Evolutionary conservation across 2,888 invertebrate species (phyloP).

Genomic region (Dichetophora obliterata): DNA sequence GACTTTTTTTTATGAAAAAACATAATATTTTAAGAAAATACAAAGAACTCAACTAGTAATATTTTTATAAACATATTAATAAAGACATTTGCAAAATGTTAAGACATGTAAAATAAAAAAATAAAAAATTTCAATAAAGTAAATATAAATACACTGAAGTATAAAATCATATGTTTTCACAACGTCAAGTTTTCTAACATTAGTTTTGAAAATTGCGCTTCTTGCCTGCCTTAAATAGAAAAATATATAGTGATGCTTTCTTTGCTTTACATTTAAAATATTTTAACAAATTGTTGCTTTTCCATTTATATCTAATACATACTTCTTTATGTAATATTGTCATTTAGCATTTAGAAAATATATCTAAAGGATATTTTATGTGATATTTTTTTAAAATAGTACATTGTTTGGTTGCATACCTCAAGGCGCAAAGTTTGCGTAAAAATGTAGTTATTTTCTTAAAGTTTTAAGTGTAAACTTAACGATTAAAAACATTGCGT

Average conservation of each 20-base stretch:
- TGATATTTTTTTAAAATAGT: neutral
- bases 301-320: neutral
- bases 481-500: constrained; percentile 15
- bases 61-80: constrained; percentile 13
- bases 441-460: neutral
- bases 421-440: neutral
- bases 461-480: neutral
- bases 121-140: constrained; percentile 44
- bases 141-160: constrained; percentile 45
- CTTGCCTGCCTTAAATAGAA: constrained; percentile 46
- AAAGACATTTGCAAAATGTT: constrained; percentile 27
- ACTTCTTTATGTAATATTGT: constrained; percentile 55
- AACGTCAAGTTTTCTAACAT: constrained; percentile 15
- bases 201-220: constrained; percentile 33
- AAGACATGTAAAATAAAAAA: constrained; percentile 39
- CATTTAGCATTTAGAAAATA: constrained; percentile 62
- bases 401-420: constrained; percentile 29
- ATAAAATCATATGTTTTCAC: constrained; percentile 48
- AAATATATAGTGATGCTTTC: constrained; percentile 42
- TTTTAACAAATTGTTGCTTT: constrained; percentile 45
- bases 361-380: constrained; percentile 41
- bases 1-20: constrained; percentile 1
- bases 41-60: constrained; percentile 6
- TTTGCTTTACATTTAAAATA: constrained; percentile 40
- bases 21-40: neutral